Percentiles rank a stretch among this genome's conserved stretches.
phyloP scores from a whole-genome alignment of 2,797 vertebrate genomes.

The Tolypeutes matacus region DNA sequence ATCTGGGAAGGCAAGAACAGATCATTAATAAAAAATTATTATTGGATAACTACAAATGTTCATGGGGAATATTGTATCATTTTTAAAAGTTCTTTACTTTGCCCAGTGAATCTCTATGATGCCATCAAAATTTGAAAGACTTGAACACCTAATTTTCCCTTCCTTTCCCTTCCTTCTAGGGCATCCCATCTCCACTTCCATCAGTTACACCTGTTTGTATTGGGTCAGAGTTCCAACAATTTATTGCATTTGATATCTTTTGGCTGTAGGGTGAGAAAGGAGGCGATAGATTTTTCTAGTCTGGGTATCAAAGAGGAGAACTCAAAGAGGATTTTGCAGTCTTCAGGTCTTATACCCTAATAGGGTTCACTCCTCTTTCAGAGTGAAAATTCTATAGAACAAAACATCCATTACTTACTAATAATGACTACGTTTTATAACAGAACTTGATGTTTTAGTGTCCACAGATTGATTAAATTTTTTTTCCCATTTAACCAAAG shows the following conservation, averaged over 20 bases:
- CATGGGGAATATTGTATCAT: neutral
- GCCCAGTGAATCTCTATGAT: neutral
- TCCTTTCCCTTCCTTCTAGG: neutral
- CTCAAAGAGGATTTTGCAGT: neutral
- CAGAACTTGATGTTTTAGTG: neutral
- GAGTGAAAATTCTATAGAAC: neutral
- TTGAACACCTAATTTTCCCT: neutral
- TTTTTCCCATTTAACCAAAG: neutral
- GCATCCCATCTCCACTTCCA: rapidly evolving
- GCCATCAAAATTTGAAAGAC: neutral
- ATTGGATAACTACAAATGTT: conserved; percentile 6
- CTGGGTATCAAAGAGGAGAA: neutral
- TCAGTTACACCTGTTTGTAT: neutral
- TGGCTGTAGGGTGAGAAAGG: neutral
- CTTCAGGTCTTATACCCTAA: neutral
- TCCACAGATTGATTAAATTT: neutral
- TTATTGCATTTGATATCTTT: neutral
- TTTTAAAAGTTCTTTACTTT: neutral
- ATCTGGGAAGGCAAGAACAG: neutral
- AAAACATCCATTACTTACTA: neutral
- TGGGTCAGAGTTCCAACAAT: neutral
- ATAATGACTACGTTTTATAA: neutral
- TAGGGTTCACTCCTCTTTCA: neutral
- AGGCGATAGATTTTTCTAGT: neutral
- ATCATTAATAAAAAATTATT: conserved; percentile 64